Evolutionary conservation across 2,888 invertebrate genomes (phyloP), one percentile per base, ranked within the genome.

Genomic region (Caenorhabditis wallacei): DNA sequence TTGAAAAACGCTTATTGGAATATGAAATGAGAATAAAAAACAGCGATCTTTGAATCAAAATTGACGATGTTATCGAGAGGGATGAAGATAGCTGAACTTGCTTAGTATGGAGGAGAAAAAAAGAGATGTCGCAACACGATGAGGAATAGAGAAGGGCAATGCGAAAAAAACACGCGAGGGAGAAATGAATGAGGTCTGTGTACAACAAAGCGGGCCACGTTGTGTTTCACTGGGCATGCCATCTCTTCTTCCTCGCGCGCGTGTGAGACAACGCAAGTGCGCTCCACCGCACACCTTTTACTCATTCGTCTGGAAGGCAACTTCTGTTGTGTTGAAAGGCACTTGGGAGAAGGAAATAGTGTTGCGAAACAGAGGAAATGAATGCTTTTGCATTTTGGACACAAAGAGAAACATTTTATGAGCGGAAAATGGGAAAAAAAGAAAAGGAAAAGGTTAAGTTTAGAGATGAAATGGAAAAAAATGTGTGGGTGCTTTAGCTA

Each of bases 141-240:
- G 18, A 11, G 53, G 20, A 13, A 37, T 5, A 57, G 30, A 22
- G 54, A 53, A 78, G 46, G 68, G 48, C 57, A 53, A 53, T 26
- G 43, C n/a, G 20, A 57, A 75, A 75, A 66, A 75, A 68, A 61
- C 75, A 57, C 61, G 30, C 56, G 66, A 59, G 51, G 71, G 71
- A 53, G 54, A 66, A 56, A 64, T 46, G 64, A 66, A 75, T 75
- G 75, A 66, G 68, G 68, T 37, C 63, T 68, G 57, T 76, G 68
- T 76, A 68, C 76, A 68, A 69, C 68, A 76, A 30, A 26, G 26
- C 24, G 72, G 40, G 43, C 72, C 61, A 57, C 37, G 61, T 53
- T 51, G 46, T 57, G 56, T 70, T 22, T 57, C 59, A n/a, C n/a
- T n/a, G 70, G 69, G 54, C 69, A 54, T 56, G 53, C 68, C 54